These are phyloP conservation scores for Xenopus laevis DNA, from an alignment of 2,113 vertebrate species.

Conservation along the genomic window DNA sequence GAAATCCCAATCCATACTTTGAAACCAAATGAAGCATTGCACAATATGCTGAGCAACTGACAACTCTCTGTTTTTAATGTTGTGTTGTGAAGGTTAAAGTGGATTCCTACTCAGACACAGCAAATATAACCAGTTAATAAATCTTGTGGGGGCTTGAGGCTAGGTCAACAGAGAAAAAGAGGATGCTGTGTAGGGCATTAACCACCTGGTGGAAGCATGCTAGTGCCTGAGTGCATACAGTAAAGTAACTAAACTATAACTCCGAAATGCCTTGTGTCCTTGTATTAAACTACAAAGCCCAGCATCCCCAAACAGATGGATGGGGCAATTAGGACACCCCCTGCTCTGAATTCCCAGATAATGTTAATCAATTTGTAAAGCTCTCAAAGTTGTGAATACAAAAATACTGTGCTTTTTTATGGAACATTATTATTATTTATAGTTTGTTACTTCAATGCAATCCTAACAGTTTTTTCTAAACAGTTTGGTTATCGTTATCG, in stretches of 20 bases:
- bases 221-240: not conserved
- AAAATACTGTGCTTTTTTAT: not conserved
- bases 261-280: not conserved
- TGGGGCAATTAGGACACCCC: too few species aligned
- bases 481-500: too few species aligned
- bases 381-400: not conserved
- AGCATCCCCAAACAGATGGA: not conserved
- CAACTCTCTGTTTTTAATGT: not conserved
- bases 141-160: not conserved
- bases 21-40: not conserved
- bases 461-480: too few species aligned
- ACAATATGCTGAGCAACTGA: not conserved
- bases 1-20: not conserved
- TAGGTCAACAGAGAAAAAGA: not conserved
- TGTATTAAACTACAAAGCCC: not conserved
- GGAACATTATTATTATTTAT: not conserved
- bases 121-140: not conserved
- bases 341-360: too few species aligned
- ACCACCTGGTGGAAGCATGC: not conserved
- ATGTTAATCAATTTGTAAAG: not conserved
- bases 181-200: not conserved
- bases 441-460: too few species aligned
- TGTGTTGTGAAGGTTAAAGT: not conserved
- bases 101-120: not conserved
- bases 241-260: not conserved